phyloP scores from a whole-genome alignment of 1,140 invertebrate species.

The Neoseiulus cucumeris region DNA sequence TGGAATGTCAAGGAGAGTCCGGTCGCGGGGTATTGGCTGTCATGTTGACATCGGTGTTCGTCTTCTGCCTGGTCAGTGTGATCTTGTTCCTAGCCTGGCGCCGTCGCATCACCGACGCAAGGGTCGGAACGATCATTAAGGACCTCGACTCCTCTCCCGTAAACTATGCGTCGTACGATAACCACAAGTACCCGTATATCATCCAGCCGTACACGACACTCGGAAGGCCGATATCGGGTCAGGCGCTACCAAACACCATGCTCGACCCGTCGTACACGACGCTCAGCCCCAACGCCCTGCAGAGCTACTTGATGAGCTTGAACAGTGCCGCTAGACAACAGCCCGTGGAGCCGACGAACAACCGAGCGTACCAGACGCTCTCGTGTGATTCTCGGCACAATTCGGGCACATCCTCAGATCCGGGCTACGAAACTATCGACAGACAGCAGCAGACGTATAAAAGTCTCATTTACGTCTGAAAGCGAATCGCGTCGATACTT shows the following conservation, averaged over 20 bases:
- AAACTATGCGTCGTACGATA: slow-evolving; percentile 1
- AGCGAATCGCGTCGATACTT: not conserved
- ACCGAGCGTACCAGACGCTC: slow-evolving; percentile 8
- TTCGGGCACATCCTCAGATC: not conserved
- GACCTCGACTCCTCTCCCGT: not conserved
- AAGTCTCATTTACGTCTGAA: slow-evolving; percentile 8
- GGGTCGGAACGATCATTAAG: slow-evolving; percentile 3
- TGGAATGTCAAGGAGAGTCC: not conserved
- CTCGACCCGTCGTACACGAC: not conserved
- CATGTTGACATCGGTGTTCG: not conserved
- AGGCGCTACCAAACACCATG: not conserved
- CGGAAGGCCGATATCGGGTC: not conserved
- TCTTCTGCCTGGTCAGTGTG: not conserved
- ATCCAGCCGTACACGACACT: not conserved
- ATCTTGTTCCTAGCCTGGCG: slow-evolving; percentile 5
- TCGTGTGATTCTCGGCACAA: not conserved
- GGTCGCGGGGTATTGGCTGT: not conserved
- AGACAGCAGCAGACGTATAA: not conserved
- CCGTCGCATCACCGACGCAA: not conserved
- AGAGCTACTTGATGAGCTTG: slow-evolving; percentile 4
- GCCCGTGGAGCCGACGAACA: not conserved
- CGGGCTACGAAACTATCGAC: slow-evolving; percentile 1
- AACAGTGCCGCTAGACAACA: not conserved
- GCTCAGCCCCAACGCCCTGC: slow-evolving; percentile 3
- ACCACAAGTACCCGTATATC: slow-evolving; percentile 11